Conservation (phyloP, 2,888 invertebrate species). For the Hydropsyche betteni region DNA sequence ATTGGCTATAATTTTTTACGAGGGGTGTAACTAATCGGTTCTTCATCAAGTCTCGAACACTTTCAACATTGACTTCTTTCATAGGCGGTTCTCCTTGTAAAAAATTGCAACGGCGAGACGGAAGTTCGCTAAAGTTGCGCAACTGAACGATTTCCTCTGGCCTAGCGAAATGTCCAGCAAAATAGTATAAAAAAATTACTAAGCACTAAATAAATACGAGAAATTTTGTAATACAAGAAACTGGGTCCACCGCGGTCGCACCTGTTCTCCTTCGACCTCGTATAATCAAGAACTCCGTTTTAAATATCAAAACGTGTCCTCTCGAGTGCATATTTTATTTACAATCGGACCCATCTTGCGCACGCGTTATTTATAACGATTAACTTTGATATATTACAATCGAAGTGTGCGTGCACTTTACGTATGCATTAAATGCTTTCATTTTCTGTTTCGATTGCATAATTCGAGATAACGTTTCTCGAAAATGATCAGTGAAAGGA, state of each 20-base stretch:
- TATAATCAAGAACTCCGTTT: not conserved
- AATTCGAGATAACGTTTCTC: conserved; percentile 6
- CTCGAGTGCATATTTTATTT: not conserved
- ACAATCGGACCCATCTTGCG: not conserved
- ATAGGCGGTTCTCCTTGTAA: conserved; percentile 1
- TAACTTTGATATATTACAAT: not conserved
- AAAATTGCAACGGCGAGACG: conserved; percentile 8
- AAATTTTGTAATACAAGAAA: conserved; percentile 25
- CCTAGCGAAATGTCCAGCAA: conserved; percentile 4
- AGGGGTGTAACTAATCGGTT: too few relatives aligned
- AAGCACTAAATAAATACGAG: not conserved
- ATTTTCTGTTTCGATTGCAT: not conserved
- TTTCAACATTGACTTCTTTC: conserved; percentile 18
- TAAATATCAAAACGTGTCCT: not conserved
- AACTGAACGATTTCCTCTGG: conserved; percentile 4
- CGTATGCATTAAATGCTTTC: not conserved
- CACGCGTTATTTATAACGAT: not conserved
- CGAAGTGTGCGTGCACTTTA: not conserved
- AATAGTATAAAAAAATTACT: not conserved
- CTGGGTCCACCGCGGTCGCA: not conserved
- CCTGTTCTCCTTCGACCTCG: conserved; percentile 16
- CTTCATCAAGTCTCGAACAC: not conserved
- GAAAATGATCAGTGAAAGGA: conserved; percentile 24
- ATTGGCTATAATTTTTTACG: too few relatives aligned
- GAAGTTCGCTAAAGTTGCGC: conserved; percentile 8